A percentile compares a stretch with the other conserved stretches of the same genome.
Evolutionary conservation across 1,140 invertebrate species (phyloP).

Genomic region (Acromyrmex echinatior): DNA sequence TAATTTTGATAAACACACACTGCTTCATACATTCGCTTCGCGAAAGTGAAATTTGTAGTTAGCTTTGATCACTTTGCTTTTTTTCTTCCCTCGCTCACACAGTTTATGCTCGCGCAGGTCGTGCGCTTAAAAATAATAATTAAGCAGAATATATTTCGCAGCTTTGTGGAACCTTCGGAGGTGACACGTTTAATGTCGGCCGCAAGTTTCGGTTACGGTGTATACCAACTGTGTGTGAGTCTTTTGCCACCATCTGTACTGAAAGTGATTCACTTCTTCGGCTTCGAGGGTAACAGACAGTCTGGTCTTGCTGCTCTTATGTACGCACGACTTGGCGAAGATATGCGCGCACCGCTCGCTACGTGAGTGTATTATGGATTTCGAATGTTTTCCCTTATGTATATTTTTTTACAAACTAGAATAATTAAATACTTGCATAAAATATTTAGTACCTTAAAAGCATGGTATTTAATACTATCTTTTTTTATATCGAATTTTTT

Average conservation of each 20-base stretch:
- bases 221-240: slow-evolving; percentile 91
- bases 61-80: slow-evolving; percentile 26
- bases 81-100: background rate
- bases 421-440: background rate
- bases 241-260: slow-evolving; percentile 90
- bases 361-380: slow-evolving; percentile 85
- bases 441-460: background rate
- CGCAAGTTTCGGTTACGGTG: slow-evolving; percentile 91
- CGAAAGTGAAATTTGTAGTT: slow-evolving; percentile 10
- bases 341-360: slow-evolving; percentile 92
- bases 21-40: background rate
- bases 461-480: background rate
- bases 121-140: slow-evolving; percentile 5
- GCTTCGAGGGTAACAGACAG: slow-evolving; percentile 90
- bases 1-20: slow-evolving; percentile 25
- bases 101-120: background rate
- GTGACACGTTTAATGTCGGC: slow-evolving; percentile 89
- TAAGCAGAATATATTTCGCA: slow-evolving; percentile 66
- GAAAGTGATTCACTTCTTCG: slow-evolving; percentile 90
- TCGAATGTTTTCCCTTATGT: background rate
- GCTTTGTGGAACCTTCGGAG: slow-evolving; percentile 85
- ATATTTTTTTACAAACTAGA: background rate
- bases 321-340: slow-evolving; percentile 89
- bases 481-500: background rate
- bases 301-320: slow-evolving; percentile 89